phyloP scores from a whole-genome alignment of 1,140 invertebrate genomes.

The Danaus plexippus region DNA sequence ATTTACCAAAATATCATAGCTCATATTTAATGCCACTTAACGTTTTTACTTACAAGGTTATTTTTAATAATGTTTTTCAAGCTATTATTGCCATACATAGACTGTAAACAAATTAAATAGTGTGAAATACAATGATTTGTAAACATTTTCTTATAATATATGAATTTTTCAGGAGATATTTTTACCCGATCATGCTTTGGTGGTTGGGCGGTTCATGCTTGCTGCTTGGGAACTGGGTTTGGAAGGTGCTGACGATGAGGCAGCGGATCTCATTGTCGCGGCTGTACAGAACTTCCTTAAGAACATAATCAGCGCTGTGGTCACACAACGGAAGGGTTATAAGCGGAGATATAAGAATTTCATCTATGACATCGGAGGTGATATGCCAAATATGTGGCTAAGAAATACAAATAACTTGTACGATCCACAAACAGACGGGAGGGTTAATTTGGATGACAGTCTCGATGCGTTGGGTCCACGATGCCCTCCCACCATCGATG shows the following conservation, averaged over 20 bases:
- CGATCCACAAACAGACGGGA: conserved; percentile 60
- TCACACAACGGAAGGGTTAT: conserved; percentile 82
- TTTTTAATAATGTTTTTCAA: too few relatives aligned
- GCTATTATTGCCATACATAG: too few relatives aligned
- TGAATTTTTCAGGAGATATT: conserved; percentile 75
- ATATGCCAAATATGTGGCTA: conserved; percentile 80
- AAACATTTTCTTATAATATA: conserved; percentile 1
- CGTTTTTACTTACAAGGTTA: too few relatives aligned
- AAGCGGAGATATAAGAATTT: conserved; percentile 78
- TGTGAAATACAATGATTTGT: neutral
- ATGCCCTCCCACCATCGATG: conserved; percentile 69
- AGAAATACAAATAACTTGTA: conserved; percentile 72
- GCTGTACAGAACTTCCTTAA: conserved; percentile 82
- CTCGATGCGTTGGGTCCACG: conserved; percentile 57
- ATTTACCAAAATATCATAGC: too few relatives aligned
- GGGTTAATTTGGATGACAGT: conserved; percentile 69
- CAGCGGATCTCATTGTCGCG: conserved; percentile 81
- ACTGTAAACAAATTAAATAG: too few relatives aligned
- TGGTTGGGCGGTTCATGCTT: conserved; percentile 83
- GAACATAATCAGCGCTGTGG: conserved; percentile 80
- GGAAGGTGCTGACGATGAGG: conserved; percentile 83
- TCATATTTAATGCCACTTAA: too few relatives aligned
- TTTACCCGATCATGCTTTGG: conserved; percentile 82
- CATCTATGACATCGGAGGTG: conserved; percentile 80
- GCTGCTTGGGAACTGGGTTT: conserved; percentile 87